Evolutionary conservation across 2,113 vertebrate species (phyloP), one percentile per base, ranked within the genome.

Genomic region (Neodontobutis hainanensis): DNA sequence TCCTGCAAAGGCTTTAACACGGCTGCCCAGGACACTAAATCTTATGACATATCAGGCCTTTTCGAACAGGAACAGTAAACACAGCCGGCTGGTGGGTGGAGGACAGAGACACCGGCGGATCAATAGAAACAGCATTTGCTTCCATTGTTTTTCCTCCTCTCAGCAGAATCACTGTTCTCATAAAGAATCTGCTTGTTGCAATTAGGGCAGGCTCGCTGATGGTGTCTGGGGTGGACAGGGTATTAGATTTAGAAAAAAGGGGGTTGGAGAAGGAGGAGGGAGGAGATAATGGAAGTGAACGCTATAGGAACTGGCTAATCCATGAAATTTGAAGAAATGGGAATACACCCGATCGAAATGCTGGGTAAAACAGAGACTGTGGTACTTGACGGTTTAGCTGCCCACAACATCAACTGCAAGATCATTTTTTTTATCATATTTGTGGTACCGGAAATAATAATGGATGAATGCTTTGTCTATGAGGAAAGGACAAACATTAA

Each of bases 61-160:
- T 80, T 55, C 19, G 83, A 83, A 56, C 65, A 65, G 71, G 65
- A 82, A 57, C 75, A 85, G 82, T 62, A 69, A 91, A 82, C 65
- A 61, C 74, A 51, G 67, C 40, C 40, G 16, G 15, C 66, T 75
- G 67, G 34, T 15, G 52, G 52, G 69, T n/a, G 4, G 51, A 55
- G 71, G 58, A 63, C 77, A 70, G 67, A 83, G 73, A 73, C 73
- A 57, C 60, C 35, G 70, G 47, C 77, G 76, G 83, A 92, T 92
- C 90, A 87, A 92, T 93, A 90, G 73, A 91, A 92, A 93, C 86
- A 80, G 53, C 74, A 90, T 92, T 90, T 91, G 87, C 87, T 77
- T 62, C 75, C 74, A 83, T 81, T 86, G 74, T 90, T 89, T 88
- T 87, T 45, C 49, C 77, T 84, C 79, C 82, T 75, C 69, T 85